These are phyloP conservation scores for Phallusia fumigata DNA, from an alignment of 23 tunicate species.

Conservation along the genomic window DNA sequence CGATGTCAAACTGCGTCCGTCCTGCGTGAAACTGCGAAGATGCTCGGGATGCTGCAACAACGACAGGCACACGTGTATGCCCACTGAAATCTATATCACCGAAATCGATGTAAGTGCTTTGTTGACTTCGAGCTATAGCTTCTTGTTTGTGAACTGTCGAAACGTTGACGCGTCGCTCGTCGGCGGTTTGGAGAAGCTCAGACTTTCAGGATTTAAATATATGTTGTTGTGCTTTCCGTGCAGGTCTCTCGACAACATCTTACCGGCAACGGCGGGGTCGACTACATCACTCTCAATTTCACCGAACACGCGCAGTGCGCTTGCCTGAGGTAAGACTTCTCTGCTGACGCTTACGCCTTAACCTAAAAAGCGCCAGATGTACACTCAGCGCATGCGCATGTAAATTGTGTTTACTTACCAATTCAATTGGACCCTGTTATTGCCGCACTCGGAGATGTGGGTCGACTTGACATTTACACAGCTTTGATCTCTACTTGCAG, in stretches of 20 bases:
- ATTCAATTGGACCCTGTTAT: neutral
- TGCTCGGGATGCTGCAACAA: constrained; percentile 91
- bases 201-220: neutral
- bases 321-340: constrained; percentile 59
- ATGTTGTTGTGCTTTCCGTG: neutral
- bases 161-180: neutral
- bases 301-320: constrained; percentile 75
- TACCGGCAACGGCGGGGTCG: constrained; percentile 16
- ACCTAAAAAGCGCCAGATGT: neutral
- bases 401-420: neutral
- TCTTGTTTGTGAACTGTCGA: neutral
- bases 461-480: no score
- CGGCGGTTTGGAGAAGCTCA: neutral
- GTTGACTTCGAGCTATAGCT: neutral
- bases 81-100: constrained; percentile 55
- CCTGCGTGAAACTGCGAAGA: constrained; percentile 56
- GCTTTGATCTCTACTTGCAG: constrained; percentile 25
- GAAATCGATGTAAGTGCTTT: constrained; percentile 50
- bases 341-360: neutral
- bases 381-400: neutral
- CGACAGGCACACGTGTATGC: constrained; percentile 50
- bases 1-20: constrained; percentile 55
- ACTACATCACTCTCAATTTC: constrained; percentile 62
- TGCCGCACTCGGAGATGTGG: neutral
- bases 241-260: constrained; percentile 47